Evolutionary conservation across 1,140 invertebrate genomes (phyloP).

Genomic region (Reticulitermes speratus): DNA sequence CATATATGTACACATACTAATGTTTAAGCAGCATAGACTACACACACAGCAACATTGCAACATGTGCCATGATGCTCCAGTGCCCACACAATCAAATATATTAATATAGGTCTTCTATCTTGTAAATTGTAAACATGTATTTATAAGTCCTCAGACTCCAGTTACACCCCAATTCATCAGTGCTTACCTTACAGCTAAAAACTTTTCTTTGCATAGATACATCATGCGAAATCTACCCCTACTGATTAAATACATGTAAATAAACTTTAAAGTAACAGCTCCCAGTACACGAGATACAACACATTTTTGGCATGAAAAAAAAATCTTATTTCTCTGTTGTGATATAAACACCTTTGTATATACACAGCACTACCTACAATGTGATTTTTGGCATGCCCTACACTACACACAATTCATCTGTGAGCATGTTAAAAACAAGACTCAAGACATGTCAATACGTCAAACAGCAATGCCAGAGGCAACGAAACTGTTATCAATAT

Average conservation of each 20-base stretch:
- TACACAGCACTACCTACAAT: neutral
- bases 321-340: neutral
- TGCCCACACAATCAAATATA: neutral
- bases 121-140: neutral
- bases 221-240: neutral
- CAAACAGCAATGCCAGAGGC: neutral
- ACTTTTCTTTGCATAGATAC: neutral
- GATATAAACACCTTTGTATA: neutral
- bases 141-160: neutral
- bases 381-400: too few relatives aligned
- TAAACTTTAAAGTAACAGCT: too few relatives aligned
- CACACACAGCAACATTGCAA: neutral
- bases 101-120: neutral
- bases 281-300: neutral
- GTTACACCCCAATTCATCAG: neutral
- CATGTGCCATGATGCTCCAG: neutral
- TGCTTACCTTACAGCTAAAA: neutral
- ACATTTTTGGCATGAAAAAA: neutral
- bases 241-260: too few relatives aligned
- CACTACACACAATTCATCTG: neutral
- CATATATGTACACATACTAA: neutral
- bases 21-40: neutral
- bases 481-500: neutral
- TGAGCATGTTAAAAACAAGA: neutral
- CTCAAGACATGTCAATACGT: neutral